Evolutionary conservation across 2,797 vertebrate genomes (phyloP).

Genomic region (Etheostoma nigrum): DNA sequence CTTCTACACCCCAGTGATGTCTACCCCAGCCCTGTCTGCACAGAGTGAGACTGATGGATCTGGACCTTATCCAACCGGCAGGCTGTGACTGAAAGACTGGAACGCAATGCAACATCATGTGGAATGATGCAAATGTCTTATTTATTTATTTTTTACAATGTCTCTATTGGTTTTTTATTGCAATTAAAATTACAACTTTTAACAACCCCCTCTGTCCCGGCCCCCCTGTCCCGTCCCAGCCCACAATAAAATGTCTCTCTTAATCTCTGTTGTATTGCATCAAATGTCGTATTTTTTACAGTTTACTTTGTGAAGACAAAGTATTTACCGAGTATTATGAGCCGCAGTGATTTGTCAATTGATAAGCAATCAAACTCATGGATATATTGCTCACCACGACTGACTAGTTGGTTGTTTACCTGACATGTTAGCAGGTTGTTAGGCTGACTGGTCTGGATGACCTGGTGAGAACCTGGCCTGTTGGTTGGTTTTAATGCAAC

Average conservation of each 20-base stretch:
- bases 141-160: background rate
- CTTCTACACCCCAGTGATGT: conserved; percentile 32
- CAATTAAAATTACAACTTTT: too few species aligned
- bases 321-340: background rate
- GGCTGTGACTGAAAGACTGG: background rate
- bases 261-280: too few species aligned
- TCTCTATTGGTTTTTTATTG: too few species aligned
- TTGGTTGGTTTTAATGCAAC: background rate
- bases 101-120: background rate
- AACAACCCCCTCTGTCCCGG: too few species aligned
- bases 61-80: conserved; percentile 9
- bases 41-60: conserved; percentile 17
- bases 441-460: background rate
- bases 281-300: too few species aligned
- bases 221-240: too few species aligned
- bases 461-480: background rate
- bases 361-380: too few species aligned
- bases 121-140: background rate
- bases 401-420: conserved; percentile 13
- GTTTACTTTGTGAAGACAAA: background rate
- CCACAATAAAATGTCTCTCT: too few species aligned
- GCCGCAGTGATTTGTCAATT: too few species aligned
- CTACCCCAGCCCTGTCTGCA: background rate
- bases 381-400: too few species aligned
- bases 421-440: conserved; percentile 8